Conservation (phyloP, 2,113 vertebrate species). For the Tichodroma muraria region DNA sequence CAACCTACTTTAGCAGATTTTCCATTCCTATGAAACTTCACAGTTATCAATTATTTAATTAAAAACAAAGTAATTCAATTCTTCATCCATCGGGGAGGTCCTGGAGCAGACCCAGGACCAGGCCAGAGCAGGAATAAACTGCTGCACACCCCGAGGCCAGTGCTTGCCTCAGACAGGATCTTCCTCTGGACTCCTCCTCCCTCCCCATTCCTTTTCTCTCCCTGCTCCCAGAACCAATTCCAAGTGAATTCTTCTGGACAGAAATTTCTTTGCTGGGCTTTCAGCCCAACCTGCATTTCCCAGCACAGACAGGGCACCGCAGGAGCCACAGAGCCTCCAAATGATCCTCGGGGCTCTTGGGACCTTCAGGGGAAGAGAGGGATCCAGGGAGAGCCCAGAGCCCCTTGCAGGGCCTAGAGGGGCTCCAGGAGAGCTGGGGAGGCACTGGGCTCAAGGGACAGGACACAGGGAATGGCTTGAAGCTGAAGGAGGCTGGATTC, state of each 20-base stretch:
- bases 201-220: rapidly evolving
- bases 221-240: neutral
- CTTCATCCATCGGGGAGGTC: neutral
- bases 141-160: neutral
- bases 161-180: neutral
- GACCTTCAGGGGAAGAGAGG: neutral
- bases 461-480: neutral
- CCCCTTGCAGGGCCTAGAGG: neutral
- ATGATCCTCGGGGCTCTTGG: rapidly evolving
- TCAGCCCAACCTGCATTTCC: neutral
- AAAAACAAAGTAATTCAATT: neutral
- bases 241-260: neutral
- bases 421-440: neutral
- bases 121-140: neutral
- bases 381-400: neutral
- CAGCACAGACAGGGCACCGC: neutral
- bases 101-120: neutral
- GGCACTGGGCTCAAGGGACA: neutral
- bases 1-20: neutral
- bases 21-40: neutral
- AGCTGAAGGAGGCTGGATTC: neutral
- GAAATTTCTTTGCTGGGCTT: neutral
- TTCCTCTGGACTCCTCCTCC: neutral
- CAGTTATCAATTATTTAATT: neutral
- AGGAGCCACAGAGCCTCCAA: neutral